Conservation (phyloP, 2,888 invertebrate genomes). For the Dolomedes plantarius region DNA sequence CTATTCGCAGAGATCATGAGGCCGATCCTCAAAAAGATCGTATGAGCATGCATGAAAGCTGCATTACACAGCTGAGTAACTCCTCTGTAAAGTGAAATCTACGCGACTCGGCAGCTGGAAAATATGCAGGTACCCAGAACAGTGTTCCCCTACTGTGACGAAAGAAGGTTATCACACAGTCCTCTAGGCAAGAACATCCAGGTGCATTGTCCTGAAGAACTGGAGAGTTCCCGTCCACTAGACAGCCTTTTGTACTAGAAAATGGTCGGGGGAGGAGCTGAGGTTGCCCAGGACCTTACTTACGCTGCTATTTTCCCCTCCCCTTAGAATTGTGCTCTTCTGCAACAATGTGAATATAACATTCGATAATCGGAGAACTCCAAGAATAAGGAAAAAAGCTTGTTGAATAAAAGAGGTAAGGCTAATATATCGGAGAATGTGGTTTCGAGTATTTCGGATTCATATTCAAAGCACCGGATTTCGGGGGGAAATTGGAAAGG, state of each 20-base stretch:
- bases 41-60: no score
- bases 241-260: neutral
- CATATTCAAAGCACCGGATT: neutral
- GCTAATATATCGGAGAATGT: no score
- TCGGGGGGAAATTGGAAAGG: neutral
- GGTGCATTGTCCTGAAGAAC: slow-evolving; percentile 33
- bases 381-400: neutral
- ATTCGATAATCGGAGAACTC: neutral
- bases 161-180: slow-evolving; percentile 19
- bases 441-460: neutral
- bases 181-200: slow-evolving; percentile 47
- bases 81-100: neutral
- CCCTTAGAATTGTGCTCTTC: neutral
- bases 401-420: neutral
- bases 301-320: neutral
- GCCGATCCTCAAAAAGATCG: no score
- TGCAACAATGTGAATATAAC: neutral
- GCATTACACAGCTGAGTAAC: neutral
- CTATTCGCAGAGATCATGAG: no score
- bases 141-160: slow-evolving; percentile 12
- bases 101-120: neutral
- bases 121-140: neutral
- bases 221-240: neutral
- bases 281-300: neutral
- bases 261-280: slow-evolving; percentile 11